Percentiles rank a stretch among this genome's conserved stretches.
Conservation (phyloP, 2,797 vertebrate species). For the Chiloscyllium punctatum region DNA sequence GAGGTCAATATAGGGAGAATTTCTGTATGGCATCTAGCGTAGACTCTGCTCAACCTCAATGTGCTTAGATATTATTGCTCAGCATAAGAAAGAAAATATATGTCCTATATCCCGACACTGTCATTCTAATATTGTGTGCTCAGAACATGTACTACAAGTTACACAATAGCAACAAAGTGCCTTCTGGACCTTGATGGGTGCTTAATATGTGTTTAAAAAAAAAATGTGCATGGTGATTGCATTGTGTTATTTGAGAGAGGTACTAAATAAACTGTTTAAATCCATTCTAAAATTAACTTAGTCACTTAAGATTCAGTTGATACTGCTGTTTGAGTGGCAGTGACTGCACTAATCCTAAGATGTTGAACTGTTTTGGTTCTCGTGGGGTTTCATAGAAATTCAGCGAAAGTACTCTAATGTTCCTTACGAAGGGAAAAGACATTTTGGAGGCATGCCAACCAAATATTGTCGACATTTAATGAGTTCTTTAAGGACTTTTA, state of each 20-base stretch:
- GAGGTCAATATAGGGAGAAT: neutral
- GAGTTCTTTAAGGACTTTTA: conserved; percentile 37
- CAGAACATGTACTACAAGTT: neutral
- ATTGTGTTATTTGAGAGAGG: neutral
- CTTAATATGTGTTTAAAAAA: neutral
- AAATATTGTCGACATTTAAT: conserved; percentile 37
- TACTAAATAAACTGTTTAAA: conserved; percentile 6
- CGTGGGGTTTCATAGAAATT: conserved; percentile 37
- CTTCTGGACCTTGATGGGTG: neutral
- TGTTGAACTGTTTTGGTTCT: conserved; percentile 36
- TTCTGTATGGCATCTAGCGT: neutral
- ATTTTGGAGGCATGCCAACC: conserved; percentile 31
- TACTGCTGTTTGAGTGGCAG: conserved; percentile 13
- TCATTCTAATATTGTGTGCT: neutral
- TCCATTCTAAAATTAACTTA: conserved; percentile 33
- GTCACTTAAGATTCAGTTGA: conserved; percentile 34
- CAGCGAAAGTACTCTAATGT: conserved; percentile 35
- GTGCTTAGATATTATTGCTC: neutral
- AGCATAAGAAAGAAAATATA: neutral
- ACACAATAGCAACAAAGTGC: neutral
- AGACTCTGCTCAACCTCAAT: neutral
- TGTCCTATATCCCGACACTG: neutral
- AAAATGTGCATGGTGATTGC: neutral
- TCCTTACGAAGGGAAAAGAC: conserved; percentile 35
- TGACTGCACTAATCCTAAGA: conserved; percentile 32